These are phyloP conservation scores for Urocynchramus pylzowi DNA, from an alignment of 2,113 vertebrate species.

Conservation along the genomic window DNA sequence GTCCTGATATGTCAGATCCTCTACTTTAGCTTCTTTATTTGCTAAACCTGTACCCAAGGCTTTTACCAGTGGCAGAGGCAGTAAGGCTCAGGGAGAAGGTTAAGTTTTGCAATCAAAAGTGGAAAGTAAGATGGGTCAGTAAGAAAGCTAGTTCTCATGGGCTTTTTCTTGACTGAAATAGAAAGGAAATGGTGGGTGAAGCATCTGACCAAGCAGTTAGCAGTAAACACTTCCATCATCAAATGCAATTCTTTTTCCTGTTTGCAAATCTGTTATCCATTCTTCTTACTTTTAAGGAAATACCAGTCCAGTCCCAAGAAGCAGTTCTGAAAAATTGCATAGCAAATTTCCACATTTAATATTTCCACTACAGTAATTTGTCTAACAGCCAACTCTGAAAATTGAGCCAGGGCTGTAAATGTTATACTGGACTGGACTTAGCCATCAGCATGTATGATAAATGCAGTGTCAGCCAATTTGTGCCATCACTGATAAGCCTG, in stretches of 20 bases:
- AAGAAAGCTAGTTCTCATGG: neutral
- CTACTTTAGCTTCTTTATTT: neutral
- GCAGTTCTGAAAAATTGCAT: neutral
- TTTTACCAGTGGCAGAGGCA: neutral
- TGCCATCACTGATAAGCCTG: neutral
- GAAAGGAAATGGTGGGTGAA: slow-evolving; percentile 41
- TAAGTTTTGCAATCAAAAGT: neutral
- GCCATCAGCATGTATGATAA: neutral
- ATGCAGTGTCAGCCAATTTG: neutral
- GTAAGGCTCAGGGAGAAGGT: neutral
- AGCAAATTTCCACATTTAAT: slow-evolving; percentile 15
- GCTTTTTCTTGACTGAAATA: neutral
- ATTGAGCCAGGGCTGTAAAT: neutral
- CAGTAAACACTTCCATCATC: neutral
- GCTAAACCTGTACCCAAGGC: neutral
- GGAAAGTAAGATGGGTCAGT: neutral
- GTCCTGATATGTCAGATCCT: neutral
- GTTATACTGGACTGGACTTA: neutral
- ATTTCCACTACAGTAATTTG: neutral
- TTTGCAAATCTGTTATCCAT: neutral
- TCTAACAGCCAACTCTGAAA: neutral
- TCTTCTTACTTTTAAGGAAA: slow-evolving; percentile 53
- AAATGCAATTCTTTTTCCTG: neutral
- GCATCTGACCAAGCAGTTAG: slow-evolving; percentile 25
- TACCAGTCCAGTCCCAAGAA: neutral